A percentile compares a stretch with the other conserved stretches of the same genome.
phyloP scores from a whole-genome alignment of 1,140 invertebrate genomes.

The Rhynchophorus ferrugineus region DNA sequence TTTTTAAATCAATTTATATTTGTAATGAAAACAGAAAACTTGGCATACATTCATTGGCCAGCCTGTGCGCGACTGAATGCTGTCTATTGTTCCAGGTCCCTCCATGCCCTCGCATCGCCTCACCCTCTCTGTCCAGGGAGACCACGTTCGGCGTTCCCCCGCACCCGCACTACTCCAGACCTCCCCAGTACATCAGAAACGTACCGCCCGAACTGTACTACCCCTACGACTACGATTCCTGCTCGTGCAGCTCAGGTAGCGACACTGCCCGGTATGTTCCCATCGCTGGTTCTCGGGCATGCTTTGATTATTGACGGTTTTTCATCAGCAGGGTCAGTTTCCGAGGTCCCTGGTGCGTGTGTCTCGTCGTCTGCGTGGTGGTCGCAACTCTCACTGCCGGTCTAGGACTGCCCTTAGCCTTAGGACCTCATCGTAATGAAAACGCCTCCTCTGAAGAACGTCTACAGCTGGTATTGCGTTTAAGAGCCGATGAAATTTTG shows the following conservation, averaged over 20 bases:
- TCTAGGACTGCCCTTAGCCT: slow-evolving; percentile 34
- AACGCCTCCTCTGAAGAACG: slow-evolving; percentile 28
- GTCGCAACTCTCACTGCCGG: slow-evolving; percentile 34
- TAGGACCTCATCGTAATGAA: slow-evolving; percentile 28
- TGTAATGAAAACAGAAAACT: too few relatives aligned
- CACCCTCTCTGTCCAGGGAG: slow-evolving; percentile 24
- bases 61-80: too few relatives aligned
- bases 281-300: background rate
- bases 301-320: background rate
- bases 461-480: slow-evolving; percentile 20
- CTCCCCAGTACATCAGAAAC: slow-evolving; percentile 25
- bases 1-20: too few relatives aligned
- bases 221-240: slow-evolving; percentile 31
- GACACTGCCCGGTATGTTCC: slow-evolving; percentile 18
- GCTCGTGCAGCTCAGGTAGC: slow-evolving; percentile 32
- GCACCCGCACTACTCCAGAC: slow-evolving; percentile 10
- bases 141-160: slow-evolving; percentile 32
- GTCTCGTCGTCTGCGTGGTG: slow-evolving; percentile 36
- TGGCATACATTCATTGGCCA: too few relatives aligned
- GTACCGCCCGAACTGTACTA: slow-evolving; percentile 19
- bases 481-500: too few relatives aligned
- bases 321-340: slow-evolving; percentile 21
- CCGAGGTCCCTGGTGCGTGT: slow-evolving; percentile 36
- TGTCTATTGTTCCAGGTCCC: slow-evolving; percentile 29
- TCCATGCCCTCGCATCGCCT: slow-evolving; percentile 25